Evolutionary conservation across 2,888 invertebrate genomes (phyloP).

Genomic region (Deilephila porcellus): DNA sequence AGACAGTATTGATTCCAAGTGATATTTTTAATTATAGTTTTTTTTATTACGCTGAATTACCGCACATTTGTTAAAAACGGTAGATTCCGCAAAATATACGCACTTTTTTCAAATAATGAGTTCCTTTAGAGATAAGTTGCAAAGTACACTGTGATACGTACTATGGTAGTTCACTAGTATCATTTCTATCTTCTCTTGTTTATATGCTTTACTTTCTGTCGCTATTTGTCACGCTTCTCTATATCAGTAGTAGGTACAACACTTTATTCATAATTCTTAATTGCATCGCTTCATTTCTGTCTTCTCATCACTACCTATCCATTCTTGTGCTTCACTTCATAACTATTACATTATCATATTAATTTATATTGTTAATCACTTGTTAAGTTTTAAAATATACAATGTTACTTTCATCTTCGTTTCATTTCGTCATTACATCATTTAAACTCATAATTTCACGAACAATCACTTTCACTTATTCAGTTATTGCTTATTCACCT

Average conservation of each 20-base stretch:
- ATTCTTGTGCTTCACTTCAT: conserved; percentile 23
- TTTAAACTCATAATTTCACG: conserved; percentile 24
- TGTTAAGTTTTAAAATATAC: conserved; percentile 43
- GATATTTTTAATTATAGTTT: conserved; percentile 55
- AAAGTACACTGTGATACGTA: conserved; percentile 82
- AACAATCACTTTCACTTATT: conserved; percentile 29
- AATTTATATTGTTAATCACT: conserved; percentile 29
- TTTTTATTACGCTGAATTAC: conserved; percentile 67
- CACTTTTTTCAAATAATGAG: conserved; percentile 58
- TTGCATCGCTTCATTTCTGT: conserved; percentile 30
- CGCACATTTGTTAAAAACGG: conserved; percentile 84
- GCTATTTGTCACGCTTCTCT: conserved; percentile 31
- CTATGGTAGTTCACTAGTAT: conserved; percentile 60
- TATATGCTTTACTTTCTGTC: conserved; percentile 32
- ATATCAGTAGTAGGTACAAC: conserved; percentile 12
- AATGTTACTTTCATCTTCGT: conserved; percentile 48
- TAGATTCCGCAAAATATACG: conserved; percentile 65
- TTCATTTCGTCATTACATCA: conserved; percentile 51
- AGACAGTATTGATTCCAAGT: conserved; percentile 79
- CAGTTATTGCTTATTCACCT: conserved; percentile 10
- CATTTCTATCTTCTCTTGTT: conserved; percentile 34
- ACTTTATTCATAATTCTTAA: conserved; percentile 12
- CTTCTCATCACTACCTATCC: conserved; percentile 10
- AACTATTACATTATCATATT: conserved; percentile 46
- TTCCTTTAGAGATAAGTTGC: conserved; percentile 64